phyloP scores from a whole-genome alignment of 2,113 vertebrate genomes.

The Nyctibius bracteatus region DNA sequence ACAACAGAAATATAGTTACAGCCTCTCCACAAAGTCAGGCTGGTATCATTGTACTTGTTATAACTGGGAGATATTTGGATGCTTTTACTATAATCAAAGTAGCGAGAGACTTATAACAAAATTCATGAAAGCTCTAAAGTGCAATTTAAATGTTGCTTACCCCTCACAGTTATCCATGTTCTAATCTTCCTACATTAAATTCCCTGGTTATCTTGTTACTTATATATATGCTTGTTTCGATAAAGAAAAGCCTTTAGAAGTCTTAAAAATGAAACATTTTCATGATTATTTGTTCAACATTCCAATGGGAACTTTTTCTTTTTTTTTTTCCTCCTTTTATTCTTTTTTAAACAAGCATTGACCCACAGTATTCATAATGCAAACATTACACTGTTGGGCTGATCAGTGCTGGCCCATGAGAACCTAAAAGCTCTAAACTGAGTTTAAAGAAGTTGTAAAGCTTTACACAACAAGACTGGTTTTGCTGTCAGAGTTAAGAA shows the following conservation, averaged over 20 bases:
- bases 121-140: background rate
- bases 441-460: background rate
- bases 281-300: slow-evolving; percentile 12
- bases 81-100: background rate
- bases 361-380: background rate
- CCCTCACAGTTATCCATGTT: background rate
- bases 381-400: background rate
- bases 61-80: background rate
- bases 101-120: background rate
- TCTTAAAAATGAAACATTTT: slow-evolving; percentile 11
- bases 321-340: background rate
- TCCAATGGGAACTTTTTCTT: background rate
- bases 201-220: background rate
- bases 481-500: background rate
- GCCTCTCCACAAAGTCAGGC: background rate
- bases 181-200: background rate
- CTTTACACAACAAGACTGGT: background rate
- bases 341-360: background rate
- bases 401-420: background rate
- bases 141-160: background rate
- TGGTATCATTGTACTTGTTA: background rate
- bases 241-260: background rate
- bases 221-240: background rate
- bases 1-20: background rate
- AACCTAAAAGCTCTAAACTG: background rate